A percentile compares a stretch with the other conserved stretches of the same genome.
Evolutionary conservation across 2,888 invertebrate genomes (phyloP).

Genomic region (Stomorhina lunata): DNA sequence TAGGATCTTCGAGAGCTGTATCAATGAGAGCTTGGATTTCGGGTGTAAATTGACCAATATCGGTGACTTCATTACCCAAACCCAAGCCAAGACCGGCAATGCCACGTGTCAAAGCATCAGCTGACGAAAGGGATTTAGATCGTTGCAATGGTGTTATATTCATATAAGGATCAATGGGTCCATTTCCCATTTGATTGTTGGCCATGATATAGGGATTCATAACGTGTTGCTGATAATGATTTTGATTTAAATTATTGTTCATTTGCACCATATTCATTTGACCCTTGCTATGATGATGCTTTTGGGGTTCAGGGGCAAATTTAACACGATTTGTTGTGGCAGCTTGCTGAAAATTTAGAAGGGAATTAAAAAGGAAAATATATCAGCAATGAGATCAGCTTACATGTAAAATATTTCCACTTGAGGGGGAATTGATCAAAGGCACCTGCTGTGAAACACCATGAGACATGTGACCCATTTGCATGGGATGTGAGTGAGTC

Average conservation of each 20-base stretch:
- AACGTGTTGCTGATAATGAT: constrained; percentile 66
- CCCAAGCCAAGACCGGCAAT: constrained; percentile 84
- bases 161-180: constrained; percentile 74
- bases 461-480: constrained; percentile 72
- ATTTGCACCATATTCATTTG: constrained; percentile 68
- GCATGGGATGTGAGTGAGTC: constrained; percentile 78
- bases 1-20: constrained; percentile 90
- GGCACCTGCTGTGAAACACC: constrained; percentile 75
- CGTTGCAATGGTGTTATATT: constrained; percentile 83
- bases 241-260: constrained; percentile 69
- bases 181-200: constrained; percentile 53
- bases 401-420: constrained; percentile 86
- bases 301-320: constrained; percentile 79
- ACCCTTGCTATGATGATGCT: constrained; percentile 71
- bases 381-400: constrained; percentile 23
- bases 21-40: constrained; percentile 88
- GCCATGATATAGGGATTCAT: constrained; percentile 67
- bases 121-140: constrained; percentile 90
- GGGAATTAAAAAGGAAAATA: not conserved
- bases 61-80: constrained; percentile 86
- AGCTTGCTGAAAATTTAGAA: constrained; percentile 68
- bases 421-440: constrained; percentile 84
- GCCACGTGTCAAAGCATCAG: constrained; percentile 86
- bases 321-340: constrained; percentile 77
- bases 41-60: constrained; percentile 87